Evolutionary conservation across 2,888 invertebrate genomes (phyloP).

Genomic region (Drosophila birchii): DNA sequence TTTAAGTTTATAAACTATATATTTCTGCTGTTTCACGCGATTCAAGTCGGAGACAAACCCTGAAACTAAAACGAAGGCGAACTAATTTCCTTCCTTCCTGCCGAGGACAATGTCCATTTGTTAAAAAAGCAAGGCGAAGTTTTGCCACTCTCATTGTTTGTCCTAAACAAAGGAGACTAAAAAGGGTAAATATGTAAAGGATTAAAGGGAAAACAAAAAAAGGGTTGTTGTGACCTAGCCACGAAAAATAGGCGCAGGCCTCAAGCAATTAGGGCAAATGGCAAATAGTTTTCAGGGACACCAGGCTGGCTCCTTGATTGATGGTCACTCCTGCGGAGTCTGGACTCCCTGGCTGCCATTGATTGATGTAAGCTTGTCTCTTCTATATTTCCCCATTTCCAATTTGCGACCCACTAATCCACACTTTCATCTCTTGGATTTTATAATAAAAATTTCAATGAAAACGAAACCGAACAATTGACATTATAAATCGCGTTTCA

Average conservation of each 20-base stretch:
- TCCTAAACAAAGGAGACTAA: background rate
- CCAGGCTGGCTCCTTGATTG: constrained; percentile 56
- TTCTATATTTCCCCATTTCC: background rate
- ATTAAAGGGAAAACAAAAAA: constrained; percentile 9
- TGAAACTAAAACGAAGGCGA: constrained; percentile 24
- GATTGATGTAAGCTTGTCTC: constrained; percentile 36
- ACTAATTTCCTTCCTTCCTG: constrained; percentile 67
- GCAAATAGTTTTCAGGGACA: constrained; percentile 57
- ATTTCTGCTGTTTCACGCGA: constrained; percentile 3
- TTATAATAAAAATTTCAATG: constrained; percentile 58
- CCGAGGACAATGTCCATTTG: constrained; percentile 44
- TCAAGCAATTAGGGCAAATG: constrained; percentile 69
- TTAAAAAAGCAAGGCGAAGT: constrained; percentile 60
- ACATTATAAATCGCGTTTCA: constrained; percentile 81
- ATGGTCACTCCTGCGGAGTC: constrained; percentile 49
- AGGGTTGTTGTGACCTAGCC: constrained; percentile 43
- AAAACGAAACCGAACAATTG: constrained; percentile 60
- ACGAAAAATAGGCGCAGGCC: constrained; percentile 62
- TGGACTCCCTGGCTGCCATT: constrained; percentile 15
- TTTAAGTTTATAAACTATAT: background rate
- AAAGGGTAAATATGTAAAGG: background rate
- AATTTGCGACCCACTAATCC: constrained; percentile 58
- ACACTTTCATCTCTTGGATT: constrained; percentile 69
- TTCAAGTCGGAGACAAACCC: background rate
- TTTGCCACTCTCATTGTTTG: constrained; percentile 61